These are phyloP conservation scores for Xestia rhomboidea DNA, from an alignment of 2,888 invertebrate genomes.

Conservation along the genomic window DNA sequence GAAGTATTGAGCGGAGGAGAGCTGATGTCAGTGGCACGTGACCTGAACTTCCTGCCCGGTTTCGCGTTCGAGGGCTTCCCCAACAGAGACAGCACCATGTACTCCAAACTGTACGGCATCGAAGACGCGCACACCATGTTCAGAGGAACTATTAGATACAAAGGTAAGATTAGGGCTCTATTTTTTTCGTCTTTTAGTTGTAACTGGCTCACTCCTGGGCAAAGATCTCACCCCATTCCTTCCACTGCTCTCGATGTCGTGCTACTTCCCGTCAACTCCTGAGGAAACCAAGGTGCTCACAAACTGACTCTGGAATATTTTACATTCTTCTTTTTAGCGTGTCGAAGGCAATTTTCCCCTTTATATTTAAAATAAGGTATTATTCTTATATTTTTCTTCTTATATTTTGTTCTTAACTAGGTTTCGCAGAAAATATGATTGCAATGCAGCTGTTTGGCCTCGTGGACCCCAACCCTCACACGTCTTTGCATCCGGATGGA, in stretches of 20 bases:
- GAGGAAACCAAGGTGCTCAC: background rate
- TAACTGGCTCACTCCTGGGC: background rate
- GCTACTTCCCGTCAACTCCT: background rate
- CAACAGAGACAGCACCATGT: slow-evolving; percentile 98
- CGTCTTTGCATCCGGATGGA: slow-evolving; percentile 97
- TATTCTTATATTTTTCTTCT: background rate
- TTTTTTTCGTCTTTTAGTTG: background rate
- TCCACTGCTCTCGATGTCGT: background rate
- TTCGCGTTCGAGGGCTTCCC: slow-evolving; percentile 99
- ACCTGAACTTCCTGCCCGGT: slow-evolving; percentile 97
- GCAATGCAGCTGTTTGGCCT: slow-evolving; percentile 97
- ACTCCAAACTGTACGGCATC: slow-evolving; percentile 96
- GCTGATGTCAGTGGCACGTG: slow-evolving; percentile 95
- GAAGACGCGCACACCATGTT: slow-evolving; percentile 96
- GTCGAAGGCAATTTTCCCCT: too few relatives aligned
- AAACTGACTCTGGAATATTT: background rate
- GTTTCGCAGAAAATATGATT: slow-evolving; percentile 97
- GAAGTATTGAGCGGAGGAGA: slow-evolving; percentile 97
- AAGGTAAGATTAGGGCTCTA: slow-evolving; percentile 83
- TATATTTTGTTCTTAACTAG: slow-evolving; percentile 72
- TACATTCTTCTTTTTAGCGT: too few relatives aligned
- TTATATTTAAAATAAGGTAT: background rate
- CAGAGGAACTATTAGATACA: slow-evolving; percentile 98
- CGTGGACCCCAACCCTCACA: slow-evolving; percentile 95
- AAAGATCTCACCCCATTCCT: background rate